Conservation (phyloP, 1,140 invertebrate species). For the Papilio polytes region DNA sequence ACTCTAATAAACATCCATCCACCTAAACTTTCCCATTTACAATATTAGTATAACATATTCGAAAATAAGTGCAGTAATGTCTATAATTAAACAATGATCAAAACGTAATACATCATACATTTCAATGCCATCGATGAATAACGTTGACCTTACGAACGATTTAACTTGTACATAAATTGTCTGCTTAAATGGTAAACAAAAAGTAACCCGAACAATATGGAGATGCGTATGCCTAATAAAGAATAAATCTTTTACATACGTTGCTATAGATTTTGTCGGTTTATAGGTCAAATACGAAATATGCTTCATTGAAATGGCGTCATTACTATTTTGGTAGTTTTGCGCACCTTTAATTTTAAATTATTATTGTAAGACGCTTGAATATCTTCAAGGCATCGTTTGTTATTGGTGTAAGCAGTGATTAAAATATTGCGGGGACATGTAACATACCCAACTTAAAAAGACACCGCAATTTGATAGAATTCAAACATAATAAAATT, state of each 20-base stretch:
- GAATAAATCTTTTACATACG: conserved; percentile 12
- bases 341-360: conserved; percentile 28
- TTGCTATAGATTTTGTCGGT: conserved; percentile 15
- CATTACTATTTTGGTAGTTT: conserved; percentile 36
- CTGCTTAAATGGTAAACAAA: conserved; percentile 34
- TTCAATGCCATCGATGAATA: conserved; percentile 11
- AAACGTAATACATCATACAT: background rate
- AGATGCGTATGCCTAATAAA: background rate
- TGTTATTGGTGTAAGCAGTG: background rate
- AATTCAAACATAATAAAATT: background rate
- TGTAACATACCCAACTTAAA: background rate
- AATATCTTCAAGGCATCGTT: background rate
- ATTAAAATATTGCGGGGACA: background rate
- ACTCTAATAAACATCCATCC: too few species aligned
- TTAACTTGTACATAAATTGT: conserved; percentile 29
- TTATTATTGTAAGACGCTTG: conserved; percentile 5
- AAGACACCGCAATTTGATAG: background rate
- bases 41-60: background rate
- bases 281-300: conserved; percentile 32
- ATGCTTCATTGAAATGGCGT: conserved; percentile 37
- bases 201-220: conserved; percentile 24
- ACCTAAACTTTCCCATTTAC: too few species aligned
- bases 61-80: background rate
- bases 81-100: conserved; percentile 21
- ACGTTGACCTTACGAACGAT: conserved; percentile 26